Conservation (phyloP, 2,888 invertebrate genomes). For the Trissonchulus sp. region DNA sequence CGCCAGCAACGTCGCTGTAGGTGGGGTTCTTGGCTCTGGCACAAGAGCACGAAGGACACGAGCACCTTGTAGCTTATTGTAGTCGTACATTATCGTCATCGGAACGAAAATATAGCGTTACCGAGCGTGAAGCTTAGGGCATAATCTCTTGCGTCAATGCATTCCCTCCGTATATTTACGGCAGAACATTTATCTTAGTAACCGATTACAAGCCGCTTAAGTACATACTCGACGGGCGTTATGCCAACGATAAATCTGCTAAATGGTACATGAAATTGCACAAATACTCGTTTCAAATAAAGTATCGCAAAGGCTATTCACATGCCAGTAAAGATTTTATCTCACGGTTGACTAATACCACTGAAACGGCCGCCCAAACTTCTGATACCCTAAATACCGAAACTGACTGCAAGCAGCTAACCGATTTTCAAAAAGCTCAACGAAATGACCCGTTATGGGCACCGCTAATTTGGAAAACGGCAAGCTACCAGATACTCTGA, state of each 20-base stretch:
- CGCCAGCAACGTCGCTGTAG: constrained; percentile 6
- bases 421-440: too few species aligned
- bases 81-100: background rate
- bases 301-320: constrained; percentile 10
- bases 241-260: constrained; percentile 11
- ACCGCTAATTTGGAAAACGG: too few species aligned
- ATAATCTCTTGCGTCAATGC: background rate
- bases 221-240: background rate
- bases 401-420: too few species aligned
- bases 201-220: constrained; percentile 5
- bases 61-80: constrained; percentile 2
- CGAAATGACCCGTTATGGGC: too few species aligned
- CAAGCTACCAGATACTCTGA: too few species aligned
- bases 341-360: background rate
- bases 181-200: background rate
- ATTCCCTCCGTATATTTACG: constrained; percentile 6
- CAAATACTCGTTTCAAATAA: background rate
- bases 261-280: background rate
- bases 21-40: background rate
- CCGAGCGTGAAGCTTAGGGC: constrained; percentile 1
- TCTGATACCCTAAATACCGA: too few species aligned
- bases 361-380: background rate
- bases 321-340: background rate
- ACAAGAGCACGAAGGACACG: background rate
- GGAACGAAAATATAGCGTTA: constrained; percentile 2